Base-by-base conservation (phyloP, 2,888 invertebrate genomes). In the Synanthedon andrenaeformis region DNA sequence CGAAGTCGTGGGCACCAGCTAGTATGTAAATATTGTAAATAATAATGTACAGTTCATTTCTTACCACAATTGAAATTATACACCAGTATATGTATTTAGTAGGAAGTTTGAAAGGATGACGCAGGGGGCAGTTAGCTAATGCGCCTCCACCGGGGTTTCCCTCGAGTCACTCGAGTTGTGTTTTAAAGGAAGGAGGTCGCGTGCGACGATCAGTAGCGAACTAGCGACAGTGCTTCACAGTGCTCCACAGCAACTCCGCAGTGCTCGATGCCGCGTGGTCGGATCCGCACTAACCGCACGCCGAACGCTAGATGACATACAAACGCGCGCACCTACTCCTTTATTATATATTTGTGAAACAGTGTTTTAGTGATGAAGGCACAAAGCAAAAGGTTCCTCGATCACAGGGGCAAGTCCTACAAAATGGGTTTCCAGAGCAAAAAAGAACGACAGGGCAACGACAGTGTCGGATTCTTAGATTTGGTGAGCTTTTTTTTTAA, bases 391-490 rank as follows among this genome's bases (percentile, higher is more conserved):
- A 51, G 72, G 6, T 72, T 72, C 56, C 61, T 72, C 56, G 64
- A 61, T 62, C 72, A 72, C n/a, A 62, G 63, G 49, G 70, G 72
- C 54, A 63, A 69, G 53, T 63, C 66, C 42, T 70, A 70, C 54
- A 62, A 65, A 6, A 57, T 63, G 45, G 61, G 59, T 10, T 51
- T 55, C 4, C 54, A 59, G n/a, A 55, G 53, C 3, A 45, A 45
- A 45, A 45, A 12, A 45, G 54, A 55, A 1, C 0, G 23, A 23
- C 53, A 62, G 23, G 60, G 61, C 1, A 57, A 57, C 35, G 55
- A 70, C 23, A 68, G 72, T 58, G 45, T 45, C 3, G 45, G 45
- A 45, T 45, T 45, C 6, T 12, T 12, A 8, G 45, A 45, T 13
- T 45, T 45, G 45, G 45, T 45, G 13, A 45, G 45, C 3, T 45